Conservation (phyloP, 2,888 invertebrate genomes). For the Penaeus monodon region DNA sequence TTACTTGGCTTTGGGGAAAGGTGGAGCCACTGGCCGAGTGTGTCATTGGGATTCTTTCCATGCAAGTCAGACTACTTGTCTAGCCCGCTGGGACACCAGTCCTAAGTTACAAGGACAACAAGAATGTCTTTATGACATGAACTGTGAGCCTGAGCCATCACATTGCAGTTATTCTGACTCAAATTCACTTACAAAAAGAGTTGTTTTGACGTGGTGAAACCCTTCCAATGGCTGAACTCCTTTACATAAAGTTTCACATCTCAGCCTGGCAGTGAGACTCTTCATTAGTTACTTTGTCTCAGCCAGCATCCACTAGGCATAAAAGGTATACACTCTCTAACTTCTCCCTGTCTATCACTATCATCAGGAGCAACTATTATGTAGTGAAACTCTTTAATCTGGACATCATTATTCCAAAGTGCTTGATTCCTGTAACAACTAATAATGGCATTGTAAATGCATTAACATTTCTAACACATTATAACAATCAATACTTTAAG, state of each 20-base stretch:
- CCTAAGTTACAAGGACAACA: slow-evolving; percentile 3
- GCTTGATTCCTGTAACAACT: slow-evolving; percentile 11
- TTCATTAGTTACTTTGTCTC: slow-evolving; percentile 5
- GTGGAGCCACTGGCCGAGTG: slow-evolving; percentile 40
- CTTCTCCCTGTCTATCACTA: slow-evolving; percentile 36
- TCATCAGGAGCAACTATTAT: slow-evolving; percentile 38
- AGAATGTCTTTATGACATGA: slow-evolving; percentile 19
- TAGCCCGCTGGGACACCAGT: slow-evolving; percentile 19
- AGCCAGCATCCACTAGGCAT: slow-evolving; percentile 36
- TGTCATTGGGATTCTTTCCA: slow-evolving; percentile 31
- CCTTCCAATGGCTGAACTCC: slow-evolving; percentile 29
- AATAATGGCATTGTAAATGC: slow-evolving; percentile 6
- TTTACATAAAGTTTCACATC: slow-evolving; percentile 26
- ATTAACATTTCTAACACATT: slow-evolving; percentile 32
- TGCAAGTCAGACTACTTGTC: slow-evolving; percentile 11
- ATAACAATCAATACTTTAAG: slow-evolving; percentile 34
- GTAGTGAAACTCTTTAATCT: slow-evolving; percentile 34
- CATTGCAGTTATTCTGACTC: background rate
- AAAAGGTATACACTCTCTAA: slow-evolving; percentile 34
- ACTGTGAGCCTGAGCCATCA: slow-evolving; percentile 26
- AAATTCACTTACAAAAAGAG: slow-evolving; percentile 6
- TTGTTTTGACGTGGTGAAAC: slow-evolving; percentile 19
- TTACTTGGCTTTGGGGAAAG: slow-evolving; percentile 33
- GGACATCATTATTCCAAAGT: slow-evolving; percentile 26
- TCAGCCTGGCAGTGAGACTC: slow-evolving; percentile 1